Evolutionary conservation across 2,797 vertebrate species (phyloP), one percentile per base, ranked within the genome.

Genomic region (Lagorchestes hirsutus): DNA sequence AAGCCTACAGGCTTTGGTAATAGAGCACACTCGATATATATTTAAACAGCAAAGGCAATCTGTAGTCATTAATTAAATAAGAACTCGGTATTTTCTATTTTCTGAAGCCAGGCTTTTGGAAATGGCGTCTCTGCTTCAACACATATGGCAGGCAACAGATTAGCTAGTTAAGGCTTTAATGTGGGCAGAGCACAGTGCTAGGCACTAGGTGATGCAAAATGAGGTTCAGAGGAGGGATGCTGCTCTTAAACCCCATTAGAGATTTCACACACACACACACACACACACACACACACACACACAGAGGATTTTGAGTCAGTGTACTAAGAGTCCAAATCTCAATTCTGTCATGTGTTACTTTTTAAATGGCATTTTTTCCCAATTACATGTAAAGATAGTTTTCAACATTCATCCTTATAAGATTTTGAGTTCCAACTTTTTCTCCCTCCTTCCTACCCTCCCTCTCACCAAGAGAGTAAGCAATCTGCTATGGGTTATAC

Each of bases 61-160:
- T 31, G 46, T 82, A 14, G 97, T 95, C 97, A 95, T 97, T 97
- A 97, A 97, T 98, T 97, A 96, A 95, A 97, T 91, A 94, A 97
- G 97, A 96, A 82, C 40, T 82, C 40, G 74, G 74, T 40, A 82
- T 46, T 82, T 40, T 82, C 90, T 59, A 96, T 97, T 93, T 57
- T 90, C 22, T 67, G 92, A 67, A 92, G 94, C 91, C 34, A 0
- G 91, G 54, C 13, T 3, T 34, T 10, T 12, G 94, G 46, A 93
- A 67, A 74, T 59, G 28, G 40, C 40, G 46, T 82, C 40, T 24
- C 22, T 82, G 40, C 22, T 46, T 82, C 40, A 10, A 46, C 22
- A 27, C 3, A 82, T 0, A 3, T 24, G 40, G 40, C 40, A 31
- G 74, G 74, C n/a, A 46, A 82, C 74, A 82, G 74, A 46, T 46